Conservation (phyloP, 2,888 invertebrate species). For the Phorcus lineatus region DNA sequence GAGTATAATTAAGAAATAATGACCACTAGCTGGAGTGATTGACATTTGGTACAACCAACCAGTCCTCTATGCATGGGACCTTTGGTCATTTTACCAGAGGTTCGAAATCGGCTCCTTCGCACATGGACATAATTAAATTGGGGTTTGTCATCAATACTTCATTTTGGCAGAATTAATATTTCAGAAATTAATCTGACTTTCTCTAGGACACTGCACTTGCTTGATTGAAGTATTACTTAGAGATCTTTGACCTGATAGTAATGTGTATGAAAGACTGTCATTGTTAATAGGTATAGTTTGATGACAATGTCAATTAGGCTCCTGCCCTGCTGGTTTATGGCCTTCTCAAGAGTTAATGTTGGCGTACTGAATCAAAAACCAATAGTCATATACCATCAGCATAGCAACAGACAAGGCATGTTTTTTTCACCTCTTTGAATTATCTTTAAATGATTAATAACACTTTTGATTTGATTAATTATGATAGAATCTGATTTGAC, state of each 20-base stretch:
- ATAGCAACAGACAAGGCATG: no score
- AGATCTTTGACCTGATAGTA: no score
- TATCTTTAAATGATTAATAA: no score
- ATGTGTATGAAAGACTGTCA: not conserved
- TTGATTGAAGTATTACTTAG: not conserved
- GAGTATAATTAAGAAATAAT: slow-evolving; percentile 12
- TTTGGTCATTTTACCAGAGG: not conserved
- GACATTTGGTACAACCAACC: not conserved
- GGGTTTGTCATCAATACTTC: slow-evolving; percentile 14
- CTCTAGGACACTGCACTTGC: not conserved
- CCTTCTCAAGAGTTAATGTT: not conserved
- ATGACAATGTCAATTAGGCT: not conserved
- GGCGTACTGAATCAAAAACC: no score
- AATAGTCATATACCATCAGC: no score
- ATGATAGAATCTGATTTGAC: no score
- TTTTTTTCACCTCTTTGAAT: no score
- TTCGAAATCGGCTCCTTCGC: not conserved
- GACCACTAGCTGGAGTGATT: not conserved
- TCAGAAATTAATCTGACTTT: not conserved
- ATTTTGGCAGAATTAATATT: slow-evolving; percentile 17
- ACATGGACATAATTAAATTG: slow-evolving; percentile 16
- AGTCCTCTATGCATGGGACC: not conserved
- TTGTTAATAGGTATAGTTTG: not conserved
- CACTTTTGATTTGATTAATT: no score
- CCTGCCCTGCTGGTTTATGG: not conserved